These are phyloP conservation scores for Sakesphorus luctuosus DNA, from an alignment of 2,113 vertebrate species.

Conservation along the genomic window DNA sequence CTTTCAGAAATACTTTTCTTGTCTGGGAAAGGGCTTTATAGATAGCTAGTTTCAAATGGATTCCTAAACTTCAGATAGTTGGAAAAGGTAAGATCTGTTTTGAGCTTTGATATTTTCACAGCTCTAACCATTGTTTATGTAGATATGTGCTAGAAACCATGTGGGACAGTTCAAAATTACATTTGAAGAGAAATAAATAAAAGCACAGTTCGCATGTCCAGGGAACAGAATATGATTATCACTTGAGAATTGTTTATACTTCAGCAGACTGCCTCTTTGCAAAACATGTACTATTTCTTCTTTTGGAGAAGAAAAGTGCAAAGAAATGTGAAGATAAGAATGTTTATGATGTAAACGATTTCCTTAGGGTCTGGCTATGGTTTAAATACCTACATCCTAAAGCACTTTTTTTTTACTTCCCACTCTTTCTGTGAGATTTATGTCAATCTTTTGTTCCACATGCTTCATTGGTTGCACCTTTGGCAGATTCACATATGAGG, in stretches of 20 bases:
- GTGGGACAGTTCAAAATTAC: not conserved
- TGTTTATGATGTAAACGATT: not conserved
- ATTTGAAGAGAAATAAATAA: conserved; percentile 3
- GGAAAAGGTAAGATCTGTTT: not conserved
- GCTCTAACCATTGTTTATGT: not conserved
- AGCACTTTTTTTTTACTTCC: not conserved
- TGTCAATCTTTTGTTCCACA: not conserved
- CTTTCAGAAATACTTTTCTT: not conserved
- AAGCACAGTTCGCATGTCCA: not conserved
- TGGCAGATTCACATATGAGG: not conserved
- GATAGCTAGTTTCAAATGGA: not conserved
- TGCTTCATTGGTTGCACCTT: not conserved
- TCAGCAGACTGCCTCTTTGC: not conserved
- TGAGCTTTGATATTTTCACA: not conserved
- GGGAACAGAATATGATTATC: not conserved
- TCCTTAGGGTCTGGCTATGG: not conserved
- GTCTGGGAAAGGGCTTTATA: not conserved
- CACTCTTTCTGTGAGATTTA: not conserved
- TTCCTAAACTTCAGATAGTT: not conserved
- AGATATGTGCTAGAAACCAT: not conserved
- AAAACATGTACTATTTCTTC: not conserved
- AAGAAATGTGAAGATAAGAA: not conserved
- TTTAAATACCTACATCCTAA: not conserved
- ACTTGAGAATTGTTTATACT: not conserved
- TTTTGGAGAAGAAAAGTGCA: not conserved